These are phyloP conservation scores for Oreochromis tanganicae DNA, from an alignment of 2,113 vertebrate species.

Conservation along the genomic window DNA sequence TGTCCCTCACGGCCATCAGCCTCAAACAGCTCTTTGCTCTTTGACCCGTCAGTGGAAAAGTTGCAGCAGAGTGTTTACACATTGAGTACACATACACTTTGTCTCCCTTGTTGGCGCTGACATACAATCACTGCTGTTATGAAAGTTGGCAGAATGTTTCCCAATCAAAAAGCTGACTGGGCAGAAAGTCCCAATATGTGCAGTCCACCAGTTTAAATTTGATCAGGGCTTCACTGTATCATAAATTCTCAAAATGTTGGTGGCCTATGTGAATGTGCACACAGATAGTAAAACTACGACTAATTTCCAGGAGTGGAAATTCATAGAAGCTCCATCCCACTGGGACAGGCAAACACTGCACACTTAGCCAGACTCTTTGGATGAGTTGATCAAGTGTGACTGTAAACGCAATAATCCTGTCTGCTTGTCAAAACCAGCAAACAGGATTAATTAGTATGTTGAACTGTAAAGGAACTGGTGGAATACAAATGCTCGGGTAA, in stretches of 20 bases:
- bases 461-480: not conserved
- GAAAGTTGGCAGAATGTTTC: not conserved
- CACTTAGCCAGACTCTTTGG: not conserved
- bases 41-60: conserved; percentile 49
- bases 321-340: not conserved
- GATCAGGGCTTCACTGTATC: not conserved
- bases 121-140: not conserved
- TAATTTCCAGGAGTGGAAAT: not conserved
- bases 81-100: conserved; percentile 46
- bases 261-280: not conserved
- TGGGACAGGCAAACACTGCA: not conserved
- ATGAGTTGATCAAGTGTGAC: not conserved
- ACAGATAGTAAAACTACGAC: accelerated
- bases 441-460: not conserved
- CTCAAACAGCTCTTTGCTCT: conserved; percentile 25
- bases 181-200: not conserved
- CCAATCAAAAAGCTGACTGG: not conserved
- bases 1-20: conserved; percentile 34
- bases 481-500: not conserved
- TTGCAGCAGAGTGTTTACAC: conserved; percentile 22
- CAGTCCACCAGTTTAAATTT: not conserved
- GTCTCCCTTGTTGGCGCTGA: not conserved
- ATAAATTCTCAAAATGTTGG: not conserved
- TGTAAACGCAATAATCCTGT: not conserved
- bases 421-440: not conserved